A percentile compares a stretch with the other conserved stretches of the same genome.
Evolutionary conservation across 2,888 invertebrate species (phyloP).

Genomic region (Tuta absoluta): DNA sequence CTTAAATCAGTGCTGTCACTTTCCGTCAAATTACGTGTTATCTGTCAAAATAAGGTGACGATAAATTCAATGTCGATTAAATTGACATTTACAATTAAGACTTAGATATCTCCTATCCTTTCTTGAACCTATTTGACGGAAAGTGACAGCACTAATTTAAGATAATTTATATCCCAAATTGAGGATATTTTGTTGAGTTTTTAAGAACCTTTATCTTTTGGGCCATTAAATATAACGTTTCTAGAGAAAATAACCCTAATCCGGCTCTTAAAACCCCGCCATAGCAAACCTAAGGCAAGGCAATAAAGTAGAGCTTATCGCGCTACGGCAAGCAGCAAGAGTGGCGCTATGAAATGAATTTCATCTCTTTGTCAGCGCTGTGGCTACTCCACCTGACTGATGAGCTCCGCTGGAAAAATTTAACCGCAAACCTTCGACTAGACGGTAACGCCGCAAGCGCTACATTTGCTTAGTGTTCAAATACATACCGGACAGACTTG

Average conservation of each 20-base stretch:
- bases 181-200: too few relatives aligned
- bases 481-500: not conserved
- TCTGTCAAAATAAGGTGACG: too few relatives aligned
- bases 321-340: constrained; percentile 36
- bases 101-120: too few relatives aligned
- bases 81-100: too few relatives aligned
- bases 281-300: constrained; percentile 32
- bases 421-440: constrained; percentile 5
- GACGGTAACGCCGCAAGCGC: constrained; percentile 3
- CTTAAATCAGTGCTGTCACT: too few relatives aligned
- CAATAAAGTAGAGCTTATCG: constrained; percentile 49
- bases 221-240: constrained; percentile 7
- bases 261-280: constrained; percentile 7
- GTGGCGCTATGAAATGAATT: constrained; percentile 37
- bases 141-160: too few relatives aligned
- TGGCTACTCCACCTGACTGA: constrained; percentile 27
- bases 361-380: constrained; percentile 34
- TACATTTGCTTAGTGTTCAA: constrained; percentile 22
- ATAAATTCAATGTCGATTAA: too few relatives aligned
- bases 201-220: too few relatives aligned
- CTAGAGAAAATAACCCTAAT: constrained; percentile 23
- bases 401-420: constrained; percentile 19
- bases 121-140: too few relatives aligned
- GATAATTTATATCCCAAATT: too few relatives aligned
- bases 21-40: too few relatives aligned